A percentile compares a stretch with the other conserved stretches of the same genome.
These are phyloP conservation scores for Atrichornis clamosus DNA, from an alignment of 2,113 vertebrate species.

Conservation along the genomic window DNA sequence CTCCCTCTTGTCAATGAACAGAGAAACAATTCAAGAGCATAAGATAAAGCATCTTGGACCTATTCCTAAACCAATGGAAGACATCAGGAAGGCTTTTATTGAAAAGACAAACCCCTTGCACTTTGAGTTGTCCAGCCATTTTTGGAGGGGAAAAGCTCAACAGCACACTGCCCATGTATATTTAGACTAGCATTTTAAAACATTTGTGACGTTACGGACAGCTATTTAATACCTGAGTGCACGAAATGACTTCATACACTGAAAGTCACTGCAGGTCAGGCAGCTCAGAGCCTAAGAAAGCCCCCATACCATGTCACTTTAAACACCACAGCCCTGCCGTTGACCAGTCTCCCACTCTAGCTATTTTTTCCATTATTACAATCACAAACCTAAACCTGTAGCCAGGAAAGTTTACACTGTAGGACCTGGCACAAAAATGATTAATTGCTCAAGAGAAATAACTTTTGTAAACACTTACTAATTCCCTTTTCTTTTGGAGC, in stretches of 20 bases:
- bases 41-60: background rate
- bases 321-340: background rate
- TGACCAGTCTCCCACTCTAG: background rate
- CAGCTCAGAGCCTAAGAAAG: background rate
- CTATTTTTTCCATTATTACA: background rate
- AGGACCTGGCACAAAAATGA: background rate
- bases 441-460: background rate
- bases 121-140: background rate
- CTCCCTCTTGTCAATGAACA: background rate
- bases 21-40: background rate
- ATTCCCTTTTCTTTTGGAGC: slow-evolving; percentile 97
- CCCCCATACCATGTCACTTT: background rate
- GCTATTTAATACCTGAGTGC: background rate
- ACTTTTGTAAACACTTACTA: slow-evolving; percentile 79
- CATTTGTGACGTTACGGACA: background rate
- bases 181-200: background rate
- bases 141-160: rapidly evolving
- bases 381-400: background rate
- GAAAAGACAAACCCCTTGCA: background rate
- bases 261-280: background rate
- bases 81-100: background rate
- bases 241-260: background rate
- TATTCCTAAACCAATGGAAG: background rate
- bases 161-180: background rate
- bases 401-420: background rate